A percentile compares a stretch with the other conserved stretches of the same genome.
Evolutionary conservation across 2,797 vertebrate species (phyloP).

Genomic region (Myoxocephalus aenaeus): DNA sequence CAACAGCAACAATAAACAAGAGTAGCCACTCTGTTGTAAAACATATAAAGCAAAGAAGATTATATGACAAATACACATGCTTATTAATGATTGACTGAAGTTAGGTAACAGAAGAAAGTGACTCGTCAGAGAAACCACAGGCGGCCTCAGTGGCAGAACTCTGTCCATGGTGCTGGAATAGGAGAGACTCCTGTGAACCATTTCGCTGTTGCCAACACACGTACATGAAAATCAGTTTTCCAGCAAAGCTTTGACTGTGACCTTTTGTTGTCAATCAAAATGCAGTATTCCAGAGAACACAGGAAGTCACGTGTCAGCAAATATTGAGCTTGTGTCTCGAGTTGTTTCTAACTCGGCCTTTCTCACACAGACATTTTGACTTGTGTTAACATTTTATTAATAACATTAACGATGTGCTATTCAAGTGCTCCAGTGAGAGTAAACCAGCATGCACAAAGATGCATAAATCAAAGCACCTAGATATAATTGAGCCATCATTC

Average conservation of each 20-base stretch:
- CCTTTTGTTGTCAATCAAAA: neutral
- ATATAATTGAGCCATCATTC: neutral
- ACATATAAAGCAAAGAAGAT: conserved; percentile 15
- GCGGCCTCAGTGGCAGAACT: conserved; percentile 35
- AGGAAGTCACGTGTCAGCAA: neutral
- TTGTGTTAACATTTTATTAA: neutral
- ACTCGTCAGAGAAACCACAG: neutral
- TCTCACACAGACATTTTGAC: neutral
- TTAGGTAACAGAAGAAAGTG: neutral
- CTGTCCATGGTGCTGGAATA: conserved; percentile 81
- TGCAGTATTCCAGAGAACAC: neutral
- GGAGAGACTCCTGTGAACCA: conserved; percentile 3
- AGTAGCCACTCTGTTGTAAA: neutral
- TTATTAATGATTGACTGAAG: conserved; percentile 38
- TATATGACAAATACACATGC: neutral
- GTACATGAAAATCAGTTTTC: neutral
- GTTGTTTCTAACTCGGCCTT: neutral
- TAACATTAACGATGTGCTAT: neutral
- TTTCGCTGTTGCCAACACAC: neutral
- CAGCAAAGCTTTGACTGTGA: neutral
- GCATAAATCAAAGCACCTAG: too few relatives aligned
- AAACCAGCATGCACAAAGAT: neutral
- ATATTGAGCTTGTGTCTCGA: neutral
- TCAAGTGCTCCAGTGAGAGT: neutral
- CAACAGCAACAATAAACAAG: neutral